phyloP scores from a whole-genome alignment of 64 coral and sea anemone genomes.

The Pocillopora verrucosa region DNA sequence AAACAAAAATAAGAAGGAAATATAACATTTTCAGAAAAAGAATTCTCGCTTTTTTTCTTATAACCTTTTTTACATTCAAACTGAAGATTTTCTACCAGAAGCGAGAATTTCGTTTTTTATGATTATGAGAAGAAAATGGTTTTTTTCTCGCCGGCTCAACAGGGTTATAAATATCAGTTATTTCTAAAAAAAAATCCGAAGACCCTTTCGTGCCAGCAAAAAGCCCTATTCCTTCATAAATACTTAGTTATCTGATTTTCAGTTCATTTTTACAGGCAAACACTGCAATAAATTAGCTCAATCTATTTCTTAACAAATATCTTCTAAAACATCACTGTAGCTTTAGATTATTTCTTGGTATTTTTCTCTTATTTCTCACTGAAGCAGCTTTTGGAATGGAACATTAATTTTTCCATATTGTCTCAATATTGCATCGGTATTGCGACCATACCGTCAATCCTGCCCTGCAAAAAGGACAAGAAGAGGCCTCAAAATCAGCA shows the following conservation, averaged over 20 bases:
- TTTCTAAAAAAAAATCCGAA: neutral
- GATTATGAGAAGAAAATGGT: neutral
- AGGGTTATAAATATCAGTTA: neutral
- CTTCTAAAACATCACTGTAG: constrained; percentile 1
- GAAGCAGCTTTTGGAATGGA: neutral
- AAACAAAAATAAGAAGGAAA: constrained; percentile 33
- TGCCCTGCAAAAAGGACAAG: neutral
- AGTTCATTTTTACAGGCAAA: neutral
- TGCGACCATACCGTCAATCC: neutral
- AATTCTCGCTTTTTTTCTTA: neutral
- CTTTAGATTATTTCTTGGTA: neutral
- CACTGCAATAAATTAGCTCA: neutral
- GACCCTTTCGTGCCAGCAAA: neutral
- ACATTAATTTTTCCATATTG: neutral
- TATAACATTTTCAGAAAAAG: neutral
- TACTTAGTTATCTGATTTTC: neutral
- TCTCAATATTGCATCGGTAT: neutral
- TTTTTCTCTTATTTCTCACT: neutral
- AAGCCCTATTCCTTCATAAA: neutral
- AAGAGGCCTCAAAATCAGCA: neutral
- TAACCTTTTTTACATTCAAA: neutral
- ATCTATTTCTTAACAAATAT: neutral
- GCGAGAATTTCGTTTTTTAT: neutral
- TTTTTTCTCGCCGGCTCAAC: neutral
- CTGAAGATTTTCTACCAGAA: neutral